Base-by-base conservation (phyloP, 2,888 invertebrate genomes). In the Seira sanloemensis region DNA sequence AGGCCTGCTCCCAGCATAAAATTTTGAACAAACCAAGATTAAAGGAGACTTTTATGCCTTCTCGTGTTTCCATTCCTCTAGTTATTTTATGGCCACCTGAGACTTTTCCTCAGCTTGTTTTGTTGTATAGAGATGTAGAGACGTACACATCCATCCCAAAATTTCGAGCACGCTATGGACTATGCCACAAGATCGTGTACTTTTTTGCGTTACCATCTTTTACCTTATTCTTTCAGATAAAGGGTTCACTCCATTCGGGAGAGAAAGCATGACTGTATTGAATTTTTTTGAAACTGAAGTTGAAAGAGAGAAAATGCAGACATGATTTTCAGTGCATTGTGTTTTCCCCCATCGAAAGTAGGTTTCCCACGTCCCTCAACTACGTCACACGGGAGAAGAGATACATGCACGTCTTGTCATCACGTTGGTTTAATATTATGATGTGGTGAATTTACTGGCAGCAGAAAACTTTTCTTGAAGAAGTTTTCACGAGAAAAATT, bases 71-170 rank as follows among this genome's bases (percentile, higher is more conserved):
- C 75, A 81, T 75, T 81, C 75, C 75, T 74, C 58, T 24, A 75
- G 37, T 81, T 81, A 75, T 81, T 81, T 81, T 81, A 81, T 81
- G 73, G 81, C 81, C 81, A 81, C 75, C 81, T 81, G 81, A 81
- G 81, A 81, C 81, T 75, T 75, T 71, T 65, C 19, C 75, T 75
- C 75, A 69, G 46, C 58, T 46, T 75, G 21, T 50, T 75, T 67
- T 73, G 37, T 37, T 12, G 12, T 12, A 37, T 37, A 37, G 37
- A 37, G 5, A 37, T 7, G 12, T 37, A 37, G 37, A 37, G 5
- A 37, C 4, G 12, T 37, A 37, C 37, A 4, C 37, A 37, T 37
- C 37, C 37, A 37, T 37, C 37, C 37, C 37, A 7, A 12, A n/a
- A n/a, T n/a, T 37, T 37, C 5, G 5, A 37, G 12, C 37, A 37